Percentiles rank a stretch among this genome's conserved stretches.
Evolutionary conservation across 1,140 invertebrate genomes (phyloP).

Genomic region (Drosophila teissieri): DNA sequence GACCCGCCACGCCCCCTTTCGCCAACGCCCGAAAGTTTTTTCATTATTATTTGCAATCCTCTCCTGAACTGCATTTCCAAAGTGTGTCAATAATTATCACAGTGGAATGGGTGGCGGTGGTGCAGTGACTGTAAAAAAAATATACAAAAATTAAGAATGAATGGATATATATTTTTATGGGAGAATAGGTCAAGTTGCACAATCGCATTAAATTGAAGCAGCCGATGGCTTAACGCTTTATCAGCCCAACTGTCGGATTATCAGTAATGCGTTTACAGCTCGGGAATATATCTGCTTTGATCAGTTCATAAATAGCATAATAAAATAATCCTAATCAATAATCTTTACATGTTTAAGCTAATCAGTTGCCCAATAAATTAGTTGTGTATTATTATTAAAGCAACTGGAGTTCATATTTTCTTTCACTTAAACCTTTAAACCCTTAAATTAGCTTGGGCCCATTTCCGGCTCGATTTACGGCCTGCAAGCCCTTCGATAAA

Average conservation of each 20-base stretch:
- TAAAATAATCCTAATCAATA: constrained; percentile 1
- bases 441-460: background rate
- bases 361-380: background rate
- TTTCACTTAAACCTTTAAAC: background rate
- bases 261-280: too few relatives aligned
- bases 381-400: background rate
- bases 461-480: constrained; percentile 15
- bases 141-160: constrained; percentile 32
- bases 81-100: constrained; percentile 77
- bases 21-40: constrained; percentile 8
- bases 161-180: background rate
- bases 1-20: constrained; percentile 44
- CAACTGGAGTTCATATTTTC: background rate
- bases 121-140: constrained; percentile 16
- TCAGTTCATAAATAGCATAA: background rate
- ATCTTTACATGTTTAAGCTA: background rate
- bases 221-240: too few relatives aligned
- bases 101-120: constrained; percentile 34
- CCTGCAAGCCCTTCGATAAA: background rate
- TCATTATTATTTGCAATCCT: constrained; percentile 40
- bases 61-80: constrained; percentile 61
- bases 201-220: background rate
- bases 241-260: too few relatives aligned
- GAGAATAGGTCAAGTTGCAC: background rate
- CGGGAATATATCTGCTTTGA: background rate